phyloP scores from a whole-genome alignment of 1,140 invertebrate species.

The Globodera ellingtonae region DNA sequence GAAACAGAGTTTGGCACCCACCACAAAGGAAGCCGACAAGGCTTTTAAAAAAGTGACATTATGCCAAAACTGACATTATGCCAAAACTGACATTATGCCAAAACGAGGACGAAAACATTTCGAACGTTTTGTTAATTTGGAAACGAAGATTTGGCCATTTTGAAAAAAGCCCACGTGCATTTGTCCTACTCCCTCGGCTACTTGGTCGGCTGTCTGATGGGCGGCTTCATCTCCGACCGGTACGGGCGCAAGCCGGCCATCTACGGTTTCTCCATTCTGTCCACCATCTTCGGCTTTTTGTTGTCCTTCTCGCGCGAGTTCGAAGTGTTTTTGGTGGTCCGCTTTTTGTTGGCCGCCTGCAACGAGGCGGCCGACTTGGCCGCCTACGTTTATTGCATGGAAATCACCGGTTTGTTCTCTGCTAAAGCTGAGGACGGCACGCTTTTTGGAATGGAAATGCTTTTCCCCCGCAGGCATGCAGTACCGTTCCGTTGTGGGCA shows the following conservation, averaged over 20 bases:
- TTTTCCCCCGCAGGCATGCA: constrained; percentile 26
- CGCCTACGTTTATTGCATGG: constrained; percentile 65
- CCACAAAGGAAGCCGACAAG: no score
- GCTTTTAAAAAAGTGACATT: no score
- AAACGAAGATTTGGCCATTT: background rate
- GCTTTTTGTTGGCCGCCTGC: constrained; percentile 59
- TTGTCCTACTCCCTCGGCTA: constrained; percentile 64
- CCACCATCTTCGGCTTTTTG: constrained; percentile 62
- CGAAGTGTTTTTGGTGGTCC: constrained; percentile 61
- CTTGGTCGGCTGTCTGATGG: constrained; percentile 60
- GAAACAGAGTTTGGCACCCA: no score
- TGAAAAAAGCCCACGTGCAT: constrained; percentile 56
- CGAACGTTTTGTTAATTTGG: no score
- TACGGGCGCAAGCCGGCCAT: constrained; percentile 59
- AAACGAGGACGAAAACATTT: background rate
- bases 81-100: no score
- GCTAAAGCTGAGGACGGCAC: background rate
- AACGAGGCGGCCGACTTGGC: constrained; percentile 62
- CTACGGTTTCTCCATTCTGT: constrained; percentile 56
- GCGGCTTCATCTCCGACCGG: constrained; percentile 59
- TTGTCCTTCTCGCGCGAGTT: constrained; percentile 61
- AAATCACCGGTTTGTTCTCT: constrained; percentile 52
- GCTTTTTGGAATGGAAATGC: background rate
- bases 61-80: no score
- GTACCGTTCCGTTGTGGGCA: constrained; percentile 59